Percentiles rank a stretch among this genome's conserved stretches.
Conservation (phyloP, 1,140 invertebrate species). For the Matsumurasca onukii region DNA sequence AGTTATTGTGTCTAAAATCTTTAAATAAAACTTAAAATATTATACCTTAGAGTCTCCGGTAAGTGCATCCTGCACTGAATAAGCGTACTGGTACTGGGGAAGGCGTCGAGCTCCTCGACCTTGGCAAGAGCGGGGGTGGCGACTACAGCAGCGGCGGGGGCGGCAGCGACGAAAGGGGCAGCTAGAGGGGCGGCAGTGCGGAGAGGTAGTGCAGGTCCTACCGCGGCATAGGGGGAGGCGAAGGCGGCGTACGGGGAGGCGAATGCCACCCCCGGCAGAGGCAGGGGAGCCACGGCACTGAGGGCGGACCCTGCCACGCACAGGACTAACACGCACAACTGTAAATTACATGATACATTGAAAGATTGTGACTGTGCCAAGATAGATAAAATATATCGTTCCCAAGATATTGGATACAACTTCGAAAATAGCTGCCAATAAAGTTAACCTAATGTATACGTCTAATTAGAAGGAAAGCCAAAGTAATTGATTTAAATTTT, state of each 20-base stretch:
- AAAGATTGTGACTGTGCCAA: background rate
- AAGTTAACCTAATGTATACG: no score
- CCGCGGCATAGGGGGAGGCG: conserved; percentile 27
- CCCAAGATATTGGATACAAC: background rate
- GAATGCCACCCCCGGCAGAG: conserved; percentile 23
- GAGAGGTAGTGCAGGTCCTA: conserved; percentile 13
- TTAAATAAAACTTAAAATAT: no score
- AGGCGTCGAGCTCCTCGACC: conserved; percentile 29
- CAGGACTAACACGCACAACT: conserved; percentile 4
- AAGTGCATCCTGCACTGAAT: conserved; percentile 54
- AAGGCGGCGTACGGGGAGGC: conserved; percentile 32
- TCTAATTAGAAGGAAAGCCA: no score
- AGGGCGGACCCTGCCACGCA: background rate
- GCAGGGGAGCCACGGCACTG: background rate
- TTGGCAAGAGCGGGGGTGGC: conserved; percentile 25
- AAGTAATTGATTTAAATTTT: no score
- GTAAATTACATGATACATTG: background rate
- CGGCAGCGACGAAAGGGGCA: conserved; percentile 7
- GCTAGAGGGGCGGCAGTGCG: conserved; percentile 25
- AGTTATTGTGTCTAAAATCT: no score
- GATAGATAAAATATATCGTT: background rate
- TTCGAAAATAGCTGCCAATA: no score
- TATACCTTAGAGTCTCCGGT: conserved; percentile 59
- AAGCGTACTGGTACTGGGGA: conserved; percentile 54
- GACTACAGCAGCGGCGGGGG: background rate